Percentiles rank a stretch among this genome's conserved stretches.
Evolutionary conservation across 2,797 vertebrate genomes (phyloP).

Genomic region (Myiotriccus ornatus): DNA sequence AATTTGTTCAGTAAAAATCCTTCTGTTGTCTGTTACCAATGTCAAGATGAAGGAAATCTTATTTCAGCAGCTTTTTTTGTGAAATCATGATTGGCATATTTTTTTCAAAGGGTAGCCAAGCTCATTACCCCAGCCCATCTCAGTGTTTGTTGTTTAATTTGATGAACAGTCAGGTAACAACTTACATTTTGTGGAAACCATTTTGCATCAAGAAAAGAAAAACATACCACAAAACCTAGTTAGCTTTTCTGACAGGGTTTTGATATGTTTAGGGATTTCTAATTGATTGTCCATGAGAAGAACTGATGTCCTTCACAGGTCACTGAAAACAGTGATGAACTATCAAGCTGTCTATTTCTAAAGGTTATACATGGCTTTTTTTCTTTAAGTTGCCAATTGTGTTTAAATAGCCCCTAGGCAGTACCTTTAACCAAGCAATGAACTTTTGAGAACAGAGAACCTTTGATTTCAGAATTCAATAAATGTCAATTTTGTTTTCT

Average conservation of each 20-base stretch:
- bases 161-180: neutral
- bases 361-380: neutral
- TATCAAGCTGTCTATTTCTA: neutral
- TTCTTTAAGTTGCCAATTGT: neutral
- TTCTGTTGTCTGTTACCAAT: neutral
- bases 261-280: neutral
- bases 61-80: neutral
- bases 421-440: neutral
- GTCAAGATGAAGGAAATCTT: neutral
- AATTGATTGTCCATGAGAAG: neutral
- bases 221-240: neutral
- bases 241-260: neutral
- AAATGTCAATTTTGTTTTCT: neutral
- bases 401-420: neutral
- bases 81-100: neutral
- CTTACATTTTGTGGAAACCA: neutral
- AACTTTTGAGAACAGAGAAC: neutral
- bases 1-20: neutral
- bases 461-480: neutral
- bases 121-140: neutral
- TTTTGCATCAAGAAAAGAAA: neutral
- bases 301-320: conserved; percentile 21
- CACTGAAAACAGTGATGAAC: neutral
- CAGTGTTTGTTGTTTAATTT: neutral
- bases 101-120: neutral